Percentiles rank a stretch among this genome's conserved stretches.
Conservation (phyloP, 2,888 invertebrate species). For the Limnephilus marmoratus region DNA sequence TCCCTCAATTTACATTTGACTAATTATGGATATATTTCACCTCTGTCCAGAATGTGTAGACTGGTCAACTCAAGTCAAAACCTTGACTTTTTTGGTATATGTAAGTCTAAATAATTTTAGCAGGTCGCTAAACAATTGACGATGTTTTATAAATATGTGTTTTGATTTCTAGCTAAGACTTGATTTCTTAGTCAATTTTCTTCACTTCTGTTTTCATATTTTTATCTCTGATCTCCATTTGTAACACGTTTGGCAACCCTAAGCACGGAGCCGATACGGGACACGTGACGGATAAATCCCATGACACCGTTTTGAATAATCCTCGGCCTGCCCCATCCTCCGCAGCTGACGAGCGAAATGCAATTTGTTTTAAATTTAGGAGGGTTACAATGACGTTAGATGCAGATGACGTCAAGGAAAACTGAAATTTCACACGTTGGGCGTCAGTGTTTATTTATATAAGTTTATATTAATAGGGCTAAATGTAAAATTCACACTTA, state of each 20-base stretch:
- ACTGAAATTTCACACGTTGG: background rate
- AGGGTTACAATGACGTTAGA: background rate
- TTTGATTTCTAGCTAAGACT: too few relatives aligned
- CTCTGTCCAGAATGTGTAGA: too few relatives aligned
- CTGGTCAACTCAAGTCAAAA: too few relatives aligned
- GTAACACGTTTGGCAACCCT: background rate
- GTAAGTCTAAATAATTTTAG: too few relatives aligned
- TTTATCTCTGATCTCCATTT: background rate
- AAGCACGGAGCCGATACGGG: background rate
- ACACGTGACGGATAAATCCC: slow-evolving; percentile 16
- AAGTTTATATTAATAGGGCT: background rate
- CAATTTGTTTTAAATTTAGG: slow-evolving; percentile 2
- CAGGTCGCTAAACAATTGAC: too few relatives aligned
- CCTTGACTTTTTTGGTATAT: too few relatives aligned
- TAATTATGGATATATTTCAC: too few relatives aligned
- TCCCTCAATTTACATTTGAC: too few relatives aligned
- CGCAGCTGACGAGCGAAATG: background rate
- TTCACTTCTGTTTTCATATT: too few relatives aligned
- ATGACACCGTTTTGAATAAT: slow-evolving; percentile 28
- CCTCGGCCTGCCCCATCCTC: background rate
- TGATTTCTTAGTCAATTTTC: too few relatives aligned
- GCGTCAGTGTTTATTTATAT: background rate
- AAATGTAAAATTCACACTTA: too few relatives aligned
- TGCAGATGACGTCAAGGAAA: background rate
- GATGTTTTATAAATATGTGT: too few relatives aligned